phyloP scores from a whole-genome alignment of 2,888 invertebrate species.

The Venustoraphidia nigricollis region DNA sequence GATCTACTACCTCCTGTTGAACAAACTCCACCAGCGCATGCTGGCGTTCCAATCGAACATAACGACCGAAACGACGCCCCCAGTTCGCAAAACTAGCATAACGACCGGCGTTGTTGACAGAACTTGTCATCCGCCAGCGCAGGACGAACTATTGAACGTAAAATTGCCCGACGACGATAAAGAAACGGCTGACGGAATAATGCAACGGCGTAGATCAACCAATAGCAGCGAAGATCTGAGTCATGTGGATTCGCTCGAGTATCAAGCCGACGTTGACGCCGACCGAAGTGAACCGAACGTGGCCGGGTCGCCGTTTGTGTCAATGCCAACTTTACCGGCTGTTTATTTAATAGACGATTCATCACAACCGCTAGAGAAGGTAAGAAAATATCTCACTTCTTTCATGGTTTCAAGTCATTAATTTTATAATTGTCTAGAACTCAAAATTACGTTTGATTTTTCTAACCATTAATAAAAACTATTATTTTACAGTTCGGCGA shows the following conservation, averaged over 20 bases:
- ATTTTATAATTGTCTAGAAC: too few species aligned
- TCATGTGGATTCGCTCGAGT: slow-evolving; percentile 4
- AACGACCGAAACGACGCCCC: slow-evolving; percentile 25
- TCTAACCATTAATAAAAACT: neutral
- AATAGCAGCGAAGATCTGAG: slow-evolving; percentile 1
- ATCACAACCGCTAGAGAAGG: slow-evolving; percentile 45
- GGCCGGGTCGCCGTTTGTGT: slow-evolving; percentile 30
- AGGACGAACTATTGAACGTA: slow-evolving; percentile 24
- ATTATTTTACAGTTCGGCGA: slow-evolving; percentile 32
- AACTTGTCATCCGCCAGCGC: slow-evolving; percentile 22
- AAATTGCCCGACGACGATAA: slow-evolving; percentile 18
- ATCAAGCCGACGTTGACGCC: slow-evolving; percentile 20
- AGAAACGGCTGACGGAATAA: neutral
- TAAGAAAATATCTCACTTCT: slow-evolving; percentile 14
- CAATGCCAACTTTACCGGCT: slow-evolving; percentile 36
- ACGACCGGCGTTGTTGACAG: slow-evolving; percentile 43
- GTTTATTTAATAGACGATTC: slow-evolving; percentile 32
- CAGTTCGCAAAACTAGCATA: slow-evolving; percentile 41
- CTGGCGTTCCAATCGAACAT: slow-evolving; percentile 34
- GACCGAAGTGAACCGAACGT: slow-evolving; percentile 16
- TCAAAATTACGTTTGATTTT: too few species aligned
- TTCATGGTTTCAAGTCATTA: too few species aligned
- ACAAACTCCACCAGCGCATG: slow-evolving; percentile 48
- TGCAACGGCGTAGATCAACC: neutral
- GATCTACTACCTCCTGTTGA: slow-evolving; percentile 80